Percentiles rank a stretch among this genome's conserved stretches.
phyloP scores from a whole-genome alignment of 2,113 vertebrate genomes.

The Nothoprocta perdicaria region DNA sequence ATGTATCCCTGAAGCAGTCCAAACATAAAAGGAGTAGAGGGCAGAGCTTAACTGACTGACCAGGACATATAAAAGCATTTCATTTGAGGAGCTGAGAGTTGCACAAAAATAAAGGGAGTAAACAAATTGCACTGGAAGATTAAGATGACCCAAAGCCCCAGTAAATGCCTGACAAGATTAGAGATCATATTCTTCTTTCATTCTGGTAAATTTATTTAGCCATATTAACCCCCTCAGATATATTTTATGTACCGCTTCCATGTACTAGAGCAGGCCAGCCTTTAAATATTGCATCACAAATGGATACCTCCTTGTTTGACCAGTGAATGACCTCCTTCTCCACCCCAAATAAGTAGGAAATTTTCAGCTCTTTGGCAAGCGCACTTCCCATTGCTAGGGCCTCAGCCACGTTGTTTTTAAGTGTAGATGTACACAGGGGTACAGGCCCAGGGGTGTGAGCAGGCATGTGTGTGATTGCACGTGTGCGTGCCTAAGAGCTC shows the following conservation, averaged over 20 bases:
- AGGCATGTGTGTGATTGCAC: not conserved
- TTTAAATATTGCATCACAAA: not conserved
- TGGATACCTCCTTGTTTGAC: not conserved
- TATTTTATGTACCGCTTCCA: not conserved
- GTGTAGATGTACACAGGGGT: not conserved
- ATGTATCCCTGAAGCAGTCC: not conserved
- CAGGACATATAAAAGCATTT: not conserved
- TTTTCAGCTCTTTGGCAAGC: not conserved
- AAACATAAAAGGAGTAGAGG: not conserved
- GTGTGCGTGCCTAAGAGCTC: not conserved
- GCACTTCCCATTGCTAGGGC: not conserved
- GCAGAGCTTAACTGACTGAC: not conserved
- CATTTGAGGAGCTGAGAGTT: not conserved
- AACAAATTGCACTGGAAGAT: constrained; percentile 3
- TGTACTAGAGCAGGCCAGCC: not conserved
- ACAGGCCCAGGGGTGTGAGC: constrained; percentile 15
- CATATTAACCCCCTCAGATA: not conserved
- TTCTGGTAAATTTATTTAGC: constrained; percentile 14
- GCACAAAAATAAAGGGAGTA: not conserved
- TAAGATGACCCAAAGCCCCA: constrained; percentile 3
- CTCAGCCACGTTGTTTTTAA: not conserved
- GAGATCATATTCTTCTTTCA: constrained; percentile 1
- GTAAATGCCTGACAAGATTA: not conserved
- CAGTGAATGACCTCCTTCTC: not conserved
- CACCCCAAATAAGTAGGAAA: not conserved